Base-by-base conservation (phyloP, 2,888 invertebrate genomes). In the Chirona hameri region DNA sequence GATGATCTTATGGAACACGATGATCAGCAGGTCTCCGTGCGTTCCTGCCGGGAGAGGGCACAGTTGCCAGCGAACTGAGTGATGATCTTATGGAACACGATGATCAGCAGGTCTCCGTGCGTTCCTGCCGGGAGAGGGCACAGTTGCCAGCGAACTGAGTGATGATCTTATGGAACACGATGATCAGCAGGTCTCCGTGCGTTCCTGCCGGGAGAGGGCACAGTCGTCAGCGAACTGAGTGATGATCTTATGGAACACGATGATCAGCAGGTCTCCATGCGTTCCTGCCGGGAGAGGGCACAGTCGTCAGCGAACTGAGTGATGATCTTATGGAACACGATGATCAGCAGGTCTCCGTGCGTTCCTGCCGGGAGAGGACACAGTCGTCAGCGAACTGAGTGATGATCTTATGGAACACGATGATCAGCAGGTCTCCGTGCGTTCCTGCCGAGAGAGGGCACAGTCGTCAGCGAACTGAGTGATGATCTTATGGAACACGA, bases 11-110 rank as follows among this genome's bases (percentile, higher is more conserved):
- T 93, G 93, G 88, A 95, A 96, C 86, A 99, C 99, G 57, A 98
- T 95, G 83, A 99, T 96, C 55, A 99, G 91, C 81, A 99, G 91
- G 90, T 99, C 99, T 0, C 99, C 99, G 89, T 99, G 99, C 0
- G 98, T 98, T 65, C 93, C 93, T 88, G 85, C 82, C n/a, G 18
- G 24, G 24, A 1, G 3, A 60, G 3, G 60, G 2, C 21, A 31
- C 82, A n/a, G 81, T 2, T 3, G 21, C 4, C 21, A 52, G 39
- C 39, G 39, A 39, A 7, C 2, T 39, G 39, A 7, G 99, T 99
- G 86, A 99, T 96, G 83, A 98, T 94, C 88, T 94, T 93, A 87
- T 93, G 93, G 88, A 95, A 96, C 86, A 99, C 99, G 57, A 98
- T 95, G 83, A 99, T 96, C 55, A 99, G 91, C 81, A 99, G 91